Conservation (phyloP, 2,888 invertebrate genomes). For the Griposia aprilina region DNA sequence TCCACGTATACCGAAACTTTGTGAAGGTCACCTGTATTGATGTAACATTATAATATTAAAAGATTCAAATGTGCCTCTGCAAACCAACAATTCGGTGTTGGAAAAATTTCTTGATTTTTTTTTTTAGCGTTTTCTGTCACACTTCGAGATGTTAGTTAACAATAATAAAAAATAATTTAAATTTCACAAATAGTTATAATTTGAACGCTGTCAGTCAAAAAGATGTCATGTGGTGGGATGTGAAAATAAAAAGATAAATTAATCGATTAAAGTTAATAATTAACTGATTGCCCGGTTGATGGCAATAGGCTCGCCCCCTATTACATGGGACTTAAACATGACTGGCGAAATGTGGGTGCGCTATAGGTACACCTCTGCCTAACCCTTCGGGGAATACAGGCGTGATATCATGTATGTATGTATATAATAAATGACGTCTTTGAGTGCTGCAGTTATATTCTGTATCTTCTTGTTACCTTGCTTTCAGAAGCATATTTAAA, state of each 20-base stretch:
- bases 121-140: background rate
- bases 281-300: too few relatives aligned
- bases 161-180: background rate
- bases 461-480: background rate
- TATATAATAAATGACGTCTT: background rate
- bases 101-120: background rate
- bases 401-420: too few relatives aligned
- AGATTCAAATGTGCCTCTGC: background rate
- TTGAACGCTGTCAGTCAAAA: too few relatives aligned
- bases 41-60: background rate
- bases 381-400: too few relatives aligned
- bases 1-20: conserved; percentile 8
- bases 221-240: background rate
- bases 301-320: too few relatives aligned
- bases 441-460: background rate
- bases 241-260: background rate
- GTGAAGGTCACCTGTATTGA: background rate
- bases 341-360: too few relatives aligned
- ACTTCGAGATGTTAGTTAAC: background rate
- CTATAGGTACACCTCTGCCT: too few relatives aligned
- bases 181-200: background rate
- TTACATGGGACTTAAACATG: too few relatives aligned
- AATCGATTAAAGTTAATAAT: background rate
- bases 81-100: background rate
- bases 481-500: background rate